Base-by-base conservation (phyloP, 2,113 vertebrate genomes). In the Elachura formosa region DNA sequence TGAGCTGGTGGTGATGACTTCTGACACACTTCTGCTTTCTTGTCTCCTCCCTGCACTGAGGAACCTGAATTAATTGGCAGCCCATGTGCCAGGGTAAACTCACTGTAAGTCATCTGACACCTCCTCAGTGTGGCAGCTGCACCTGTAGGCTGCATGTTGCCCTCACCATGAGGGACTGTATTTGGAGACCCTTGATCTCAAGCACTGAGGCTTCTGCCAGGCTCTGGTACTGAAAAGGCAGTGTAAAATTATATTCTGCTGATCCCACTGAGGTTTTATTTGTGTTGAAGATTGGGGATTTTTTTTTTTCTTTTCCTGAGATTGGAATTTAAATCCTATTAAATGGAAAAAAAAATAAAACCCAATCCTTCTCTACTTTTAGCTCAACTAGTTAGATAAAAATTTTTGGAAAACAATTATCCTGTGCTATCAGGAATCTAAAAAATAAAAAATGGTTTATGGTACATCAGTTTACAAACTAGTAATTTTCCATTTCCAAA, bases 131-230 rank as follows among this genome's bases (percentile, higher is more conserved):
- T 15, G 48, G 66, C 52, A 59, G 56, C 29, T n/a, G 69, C 58
- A 9, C 40, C 20, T 6, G 48, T 1, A 6, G 61, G 16, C 38
- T 34, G 40, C 0, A 11, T 15, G 74, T 59, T 59, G 26, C 36
- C 14, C 46, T 67, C 0, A 0, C 31, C 14, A 5, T 4, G n/a
- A 48, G 79, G 38, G 54, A 22, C 26, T 55, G 10, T 12, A 8
- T 59, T 43, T 82, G 40, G 55, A 43, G 31, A 75, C 22, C 22
- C 62, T 36, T 20, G 17, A 21, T 40, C 43, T 81, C 4, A 14
- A 58, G 59, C 23, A 26, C 46, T 24, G 55, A 55, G 51, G 34
- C 33, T 91, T 40, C 81, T 74, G 52, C 24, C 36, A 45, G 45
- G 40, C 33, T 82, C 40, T 2, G 1, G 12, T 40, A n/a, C 14